Evolutionary conservation across 2,888 invertebrate genomes (phyloP).

Genomic region (Sphinx pinastri): DNA sequence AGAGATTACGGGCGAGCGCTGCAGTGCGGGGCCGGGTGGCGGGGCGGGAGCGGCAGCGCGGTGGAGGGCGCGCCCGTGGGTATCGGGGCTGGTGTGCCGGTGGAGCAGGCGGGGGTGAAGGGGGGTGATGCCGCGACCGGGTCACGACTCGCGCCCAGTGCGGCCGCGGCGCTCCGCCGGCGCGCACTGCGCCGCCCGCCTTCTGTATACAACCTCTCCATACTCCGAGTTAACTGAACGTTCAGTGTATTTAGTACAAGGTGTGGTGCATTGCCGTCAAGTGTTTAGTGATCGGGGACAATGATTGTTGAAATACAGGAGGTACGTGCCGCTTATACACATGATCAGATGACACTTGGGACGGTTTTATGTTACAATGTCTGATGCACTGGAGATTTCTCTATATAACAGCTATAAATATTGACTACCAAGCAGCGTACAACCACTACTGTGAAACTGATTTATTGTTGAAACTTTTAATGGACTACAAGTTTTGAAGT

Average conservation of each 20-base stretch:
- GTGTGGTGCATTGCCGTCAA: conserved; percentile 36
- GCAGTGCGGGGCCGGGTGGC: conserved; percentile 67
- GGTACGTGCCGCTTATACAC: conserved; percentile 52
- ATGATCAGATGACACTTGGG: too few relatives aligned
- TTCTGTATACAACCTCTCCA: conserved; percentile 44
- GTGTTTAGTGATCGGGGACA: conserved; percentile 38
- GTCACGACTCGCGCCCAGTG: conserved; percentile 72
- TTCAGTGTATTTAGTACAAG: conserved; percentile 39
- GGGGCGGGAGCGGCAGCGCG: conserved; percentile 49
- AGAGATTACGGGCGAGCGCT: conserved; percentile 68
- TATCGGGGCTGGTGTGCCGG: conserved; percentile 33
- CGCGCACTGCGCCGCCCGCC: conserved; percentile 69
- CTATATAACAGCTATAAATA: too few relatives aligned
- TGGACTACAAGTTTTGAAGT: conserved; percentile 54
- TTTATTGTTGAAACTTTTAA: conserved; percentile 38
- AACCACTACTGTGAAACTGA: too few relatives aligned
- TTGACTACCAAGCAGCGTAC: too few relatives aligned
- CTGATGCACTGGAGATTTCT: background rate
- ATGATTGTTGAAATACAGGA: conserved; percentile 82
- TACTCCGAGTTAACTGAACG: conserved; percentile 26
- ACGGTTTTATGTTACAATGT: background rate
- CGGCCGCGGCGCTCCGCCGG: conserved; percentile 80
- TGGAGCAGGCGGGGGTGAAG: conserved; percentile 33
- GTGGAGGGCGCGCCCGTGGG: conserved; percentile 35
- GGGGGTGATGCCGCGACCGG: conserved; percentile 66